phyloP scores from a whole-genome alignment of 2,797 vertebrate genomes.

The Brotula barbata region DNA sequence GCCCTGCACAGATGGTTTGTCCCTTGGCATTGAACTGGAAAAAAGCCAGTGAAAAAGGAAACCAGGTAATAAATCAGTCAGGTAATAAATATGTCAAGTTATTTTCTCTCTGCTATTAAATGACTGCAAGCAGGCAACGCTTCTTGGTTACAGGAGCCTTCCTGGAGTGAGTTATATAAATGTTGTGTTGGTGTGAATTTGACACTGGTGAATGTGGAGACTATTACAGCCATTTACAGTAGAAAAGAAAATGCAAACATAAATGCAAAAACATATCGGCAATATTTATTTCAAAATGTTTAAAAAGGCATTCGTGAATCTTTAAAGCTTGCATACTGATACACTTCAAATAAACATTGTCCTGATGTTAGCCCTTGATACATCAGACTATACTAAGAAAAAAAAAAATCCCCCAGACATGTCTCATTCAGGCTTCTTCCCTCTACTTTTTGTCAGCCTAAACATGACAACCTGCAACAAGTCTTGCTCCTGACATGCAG shows the following conservation, averaged over 20 bases:
- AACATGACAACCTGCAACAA: slow-evolving; percentile 11
- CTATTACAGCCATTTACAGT: neutral
- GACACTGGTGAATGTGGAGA: neutral
- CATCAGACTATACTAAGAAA: slow-evolving; percentile 49
- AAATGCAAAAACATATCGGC: slow-evolving; percentile 38
- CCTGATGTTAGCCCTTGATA: slow-evolving; percentile 60
- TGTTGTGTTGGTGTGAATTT: neutral
- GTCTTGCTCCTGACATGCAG: slow-evolving; percentile 18
- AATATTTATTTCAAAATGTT: slow-evolving; percentile 75
- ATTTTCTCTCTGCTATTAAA: neutral
- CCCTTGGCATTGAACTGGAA: no score
- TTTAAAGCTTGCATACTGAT: slow-evolving; percentile 72
- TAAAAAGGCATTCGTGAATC: slow-evolving; percentile 76
- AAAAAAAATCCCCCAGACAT: slow-evolving; percentile 25
- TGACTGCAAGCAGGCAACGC: neutral
- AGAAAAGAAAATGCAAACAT: slow-evolving; percentile 2
- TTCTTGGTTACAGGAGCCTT: neutral
- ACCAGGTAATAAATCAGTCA: neutral
- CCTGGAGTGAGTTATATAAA: slow-evolving; percentile 2
- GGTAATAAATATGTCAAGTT: neutral
- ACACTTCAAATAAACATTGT: slow-evolving; percentile 42
- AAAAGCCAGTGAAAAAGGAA: neutral
- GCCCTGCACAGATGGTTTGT: no score
- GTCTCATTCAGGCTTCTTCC: slow-evolving; percentile 3
- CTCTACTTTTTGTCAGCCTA: slow-evolving; percentile 1